Evolutionary conservation across 2,888 invertebrate genomes (phyloP).

Genomic region (Himalopsyche japonica): DNA sequence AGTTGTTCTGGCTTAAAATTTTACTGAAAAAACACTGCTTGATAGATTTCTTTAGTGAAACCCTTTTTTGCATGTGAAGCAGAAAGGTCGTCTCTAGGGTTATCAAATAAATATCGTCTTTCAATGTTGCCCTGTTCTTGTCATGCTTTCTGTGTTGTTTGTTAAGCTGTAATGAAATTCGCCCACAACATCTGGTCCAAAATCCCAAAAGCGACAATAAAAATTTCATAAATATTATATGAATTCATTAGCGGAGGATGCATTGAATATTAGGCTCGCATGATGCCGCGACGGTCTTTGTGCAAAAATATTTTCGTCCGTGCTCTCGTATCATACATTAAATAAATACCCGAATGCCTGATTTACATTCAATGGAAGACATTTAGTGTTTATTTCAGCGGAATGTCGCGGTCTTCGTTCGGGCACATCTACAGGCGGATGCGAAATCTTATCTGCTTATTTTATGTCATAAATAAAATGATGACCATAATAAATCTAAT

Average conservation of each 20-base stretch:
- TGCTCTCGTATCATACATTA: slow-evolving; percentile 23
- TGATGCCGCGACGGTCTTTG: not conserved
- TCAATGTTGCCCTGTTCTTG: too few relatives aligned
- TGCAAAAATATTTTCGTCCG: not conserved
- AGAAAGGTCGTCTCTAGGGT: too few relatives aligned
- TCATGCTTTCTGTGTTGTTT: too few relatives aligned
- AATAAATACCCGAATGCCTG: slow-evolving; percentile 26
- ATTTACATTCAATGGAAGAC: slow-evolving; percentile 41
- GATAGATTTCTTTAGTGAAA: too few relatives aligned
- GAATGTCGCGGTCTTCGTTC: slow-evolving; percentile 24
- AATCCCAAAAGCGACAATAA: not conserved
- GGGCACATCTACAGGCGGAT: not conserved
- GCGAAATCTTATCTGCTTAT: not conserved
- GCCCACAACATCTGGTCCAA: not conserved
- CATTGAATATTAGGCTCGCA: not conserved
- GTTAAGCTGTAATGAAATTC: not conserved
- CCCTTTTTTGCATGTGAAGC: too few relatives aligned
- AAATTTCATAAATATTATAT: not conserved
- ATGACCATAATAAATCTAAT: too few relatives aligned
- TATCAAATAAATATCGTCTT: too few relatives aligned
- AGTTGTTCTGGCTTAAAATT: too few relatives aligned
- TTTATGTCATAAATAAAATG: too few relatives aligned
- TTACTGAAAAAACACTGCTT: too few relatives aligned
- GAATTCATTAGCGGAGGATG: not conserved
- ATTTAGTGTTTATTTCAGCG: slow-evolving; percentile 40